Percentiles rank a stretch among this genome's conserved stretches.
Evolutionary conservation across 2,113 vertebrate genomes (phyloP).

Genomic region (Melanotaenia duboulayi): DNA sequence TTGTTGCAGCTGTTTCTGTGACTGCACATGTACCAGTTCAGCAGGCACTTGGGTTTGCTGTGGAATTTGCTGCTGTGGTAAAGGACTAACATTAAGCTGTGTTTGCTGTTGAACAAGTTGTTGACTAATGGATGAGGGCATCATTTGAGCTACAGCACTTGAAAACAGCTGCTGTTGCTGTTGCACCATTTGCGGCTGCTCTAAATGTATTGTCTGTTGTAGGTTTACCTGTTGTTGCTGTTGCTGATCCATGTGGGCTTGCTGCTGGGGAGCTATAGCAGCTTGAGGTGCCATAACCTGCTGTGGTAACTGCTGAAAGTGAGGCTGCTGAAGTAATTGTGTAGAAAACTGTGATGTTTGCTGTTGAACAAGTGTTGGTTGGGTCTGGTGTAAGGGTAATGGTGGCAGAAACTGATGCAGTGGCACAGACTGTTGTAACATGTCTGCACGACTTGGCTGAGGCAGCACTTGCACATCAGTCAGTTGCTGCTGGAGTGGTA

Average conservation of each 20-base stretch:
- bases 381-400: slow-evolving; percentile 52
- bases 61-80: slow-evolving; percentile 58
- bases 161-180: slow-evolving; percentile 60
- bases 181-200: slow-evolving; percentile 68
- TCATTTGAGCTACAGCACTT: slow-evolving; percentile 47
- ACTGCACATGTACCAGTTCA: slow-evolving; percentile 57
- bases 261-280: slow-evolving; percentile 51
- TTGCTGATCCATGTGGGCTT: slow-evolving; percentile 54
- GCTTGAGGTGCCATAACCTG: slow-evolving; percentile 53
- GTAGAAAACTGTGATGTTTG: slow-evolving; percentile 38
- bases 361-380: slow-evolving; percentile 48
- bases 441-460: slow-evolving; percentile 46
- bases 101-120: slow-evolving; percentile 70
- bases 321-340: slow-evolving; percentile 62
- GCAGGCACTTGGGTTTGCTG: slow-evolving; percentile 59
- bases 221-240: slow-evolving; percentile 63
- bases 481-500: slow-evolving; percentile 50
- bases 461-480: slow-evolving; percentile 48
- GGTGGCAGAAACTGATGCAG: slow-evolving; percentile 60
- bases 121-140: slow-evolving; percentile 58
- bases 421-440: slow-evolving; percentile 54
- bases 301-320: slow-evolving; percentile 58
- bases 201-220: slow-evolving; percentile 61
- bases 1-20: slow-evolving; percentile 59
- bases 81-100: slow-evolving; percentile 33